Conservation (phyloP, 2,888 invertebrate genomes). For the Microctonus brassicae region DNA sequence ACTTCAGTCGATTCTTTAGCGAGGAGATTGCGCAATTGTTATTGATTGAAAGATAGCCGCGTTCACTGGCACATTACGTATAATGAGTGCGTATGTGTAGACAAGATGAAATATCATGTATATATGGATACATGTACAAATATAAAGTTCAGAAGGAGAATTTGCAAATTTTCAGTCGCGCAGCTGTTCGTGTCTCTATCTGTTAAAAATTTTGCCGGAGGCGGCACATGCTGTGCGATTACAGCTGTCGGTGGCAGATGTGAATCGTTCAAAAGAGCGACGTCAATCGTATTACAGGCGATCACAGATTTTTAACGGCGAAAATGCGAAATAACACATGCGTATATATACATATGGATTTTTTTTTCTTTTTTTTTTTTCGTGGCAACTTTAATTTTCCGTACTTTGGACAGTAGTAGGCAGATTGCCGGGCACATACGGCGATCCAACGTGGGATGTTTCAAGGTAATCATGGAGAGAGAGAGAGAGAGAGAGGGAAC, state of each 20-base stretch:
- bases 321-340: too few species aligned
- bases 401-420: background rate
- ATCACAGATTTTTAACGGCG: too few species aligned
- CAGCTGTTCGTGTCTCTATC: conserved; percentile 21
- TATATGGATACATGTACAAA: background rate
- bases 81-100: too few species aligned
- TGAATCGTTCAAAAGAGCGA: conserved; percentile 25
- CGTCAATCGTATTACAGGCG: background rate
- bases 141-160: background rate
- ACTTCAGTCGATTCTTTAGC: conserved; percentile 8
- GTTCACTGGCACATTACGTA: conserved; percentile 15
- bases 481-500: conserved; percentile 59
- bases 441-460: conserved; percentile 65
- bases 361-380: background rate
- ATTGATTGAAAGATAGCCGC: conserved; percentile 29
- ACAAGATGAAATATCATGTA: too few species aligned
- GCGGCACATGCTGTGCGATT: conserved; percentile 59
- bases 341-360: background rate
- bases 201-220: conserved; percentile 32
- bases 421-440: conserved; percentile 47
- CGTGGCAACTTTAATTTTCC: conserved; percentile 8
- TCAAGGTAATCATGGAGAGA: conserved; percentile 68
- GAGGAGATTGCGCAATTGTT: conserved; percentile 41
- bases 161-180: conserved; percentile 17
- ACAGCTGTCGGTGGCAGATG: conserved; percentile 59